A percentile compares a stretch with the other conserved stretches of the same genome.
Evolutionary conservation across 2,113 vertebrate species (phyloP).

Genomic region (Brienomyrus brachyistius): DNA sequence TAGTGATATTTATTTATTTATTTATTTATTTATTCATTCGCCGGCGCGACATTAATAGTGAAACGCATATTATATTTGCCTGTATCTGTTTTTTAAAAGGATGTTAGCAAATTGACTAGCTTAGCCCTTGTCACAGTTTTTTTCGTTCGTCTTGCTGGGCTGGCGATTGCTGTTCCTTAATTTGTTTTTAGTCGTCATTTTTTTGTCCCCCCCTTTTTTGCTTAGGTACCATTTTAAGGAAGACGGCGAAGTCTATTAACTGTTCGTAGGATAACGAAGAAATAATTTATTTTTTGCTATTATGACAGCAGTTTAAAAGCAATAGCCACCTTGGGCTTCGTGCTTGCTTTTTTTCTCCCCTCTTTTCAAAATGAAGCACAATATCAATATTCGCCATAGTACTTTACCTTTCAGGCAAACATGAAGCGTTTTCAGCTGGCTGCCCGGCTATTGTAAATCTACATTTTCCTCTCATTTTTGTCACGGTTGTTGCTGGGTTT

Average conservation of each 20-base stretch:
- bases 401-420: constrained; percentile 6
- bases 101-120: neutral
- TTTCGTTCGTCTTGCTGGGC: neutral
- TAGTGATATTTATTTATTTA: neutral
- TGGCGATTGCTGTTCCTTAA: neutral
- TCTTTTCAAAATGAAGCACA: constrained; percentile 16
- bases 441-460: neutral
- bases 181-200: constrained; percentile 4
- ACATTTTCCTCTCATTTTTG: neutral
- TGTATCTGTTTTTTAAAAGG: neutral
- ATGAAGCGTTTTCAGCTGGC: constrained; percentile 2
- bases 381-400: neutral
- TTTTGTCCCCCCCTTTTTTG: neutral
- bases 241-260: neutral
- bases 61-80: neutral
- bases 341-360: neutral
- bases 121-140: neutral
- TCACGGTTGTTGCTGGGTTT: neutral
- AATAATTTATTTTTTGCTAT: neutral
- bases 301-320: neutral
- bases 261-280: neutral
- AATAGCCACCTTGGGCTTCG: neutral
- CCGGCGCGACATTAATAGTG: constrained; percentile 11
- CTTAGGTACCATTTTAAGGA: constrained; percentile 8
- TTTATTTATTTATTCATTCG: constrained; percentile 26